phyloP scores from a whole-genome alignment of 2,888 invertebrate genomes.

The Drosophila percnosoma region DNA sequence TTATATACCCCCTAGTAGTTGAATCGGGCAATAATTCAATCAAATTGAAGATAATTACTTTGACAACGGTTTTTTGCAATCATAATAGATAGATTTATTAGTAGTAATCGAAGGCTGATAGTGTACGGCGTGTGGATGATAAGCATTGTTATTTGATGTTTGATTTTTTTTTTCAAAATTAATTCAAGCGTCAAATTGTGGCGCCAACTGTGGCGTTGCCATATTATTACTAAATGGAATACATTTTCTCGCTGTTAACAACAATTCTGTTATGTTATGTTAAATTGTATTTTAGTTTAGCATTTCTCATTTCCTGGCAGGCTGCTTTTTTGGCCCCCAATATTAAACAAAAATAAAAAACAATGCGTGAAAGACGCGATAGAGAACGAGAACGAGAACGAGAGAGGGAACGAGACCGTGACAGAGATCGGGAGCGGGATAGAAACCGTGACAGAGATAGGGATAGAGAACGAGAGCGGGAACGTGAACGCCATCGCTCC shows the following conservation, averaged over 20 bases:
- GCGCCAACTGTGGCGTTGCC: not conserved
- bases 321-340: not conserved
- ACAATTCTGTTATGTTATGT: not conserved
- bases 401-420: constrained; percentile 53
- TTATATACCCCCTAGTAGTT: constrained; percentile 48
- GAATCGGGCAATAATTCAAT: constrained; percentile 27
- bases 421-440: constrained; percentile 54
- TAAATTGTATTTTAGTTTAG: constrained; percentile 1
- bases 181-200: not conserved
- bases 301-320: not conserved
- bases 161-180: not conserved
- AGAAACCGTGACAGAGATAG: constrained; percentile 60
- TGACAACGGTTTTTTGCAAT: constrained; percentile 30
- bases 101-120: constrained; percentile 10
- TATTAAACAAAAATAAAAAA: not conserved
- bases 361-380: constrained; percentile 65
- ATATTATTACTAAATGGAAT: not conserved
- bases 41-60: constrained; percentile 27
- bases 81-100: constrained; percentile 19
- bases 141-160: constrained; percentile 12
- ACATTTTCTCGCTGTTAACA: not conserved
- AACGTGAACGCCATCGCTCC: constrained; percentile 69
- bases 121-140: constrained; percentile 31
- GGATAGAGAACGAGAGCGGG: constrained; percentile 65
- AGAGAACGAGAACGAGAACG: constrained; percentile 59